Base-by-base conservation (phyloP, 2,113 vertebrate genomes). In the Scopus umbretta region DNA sequence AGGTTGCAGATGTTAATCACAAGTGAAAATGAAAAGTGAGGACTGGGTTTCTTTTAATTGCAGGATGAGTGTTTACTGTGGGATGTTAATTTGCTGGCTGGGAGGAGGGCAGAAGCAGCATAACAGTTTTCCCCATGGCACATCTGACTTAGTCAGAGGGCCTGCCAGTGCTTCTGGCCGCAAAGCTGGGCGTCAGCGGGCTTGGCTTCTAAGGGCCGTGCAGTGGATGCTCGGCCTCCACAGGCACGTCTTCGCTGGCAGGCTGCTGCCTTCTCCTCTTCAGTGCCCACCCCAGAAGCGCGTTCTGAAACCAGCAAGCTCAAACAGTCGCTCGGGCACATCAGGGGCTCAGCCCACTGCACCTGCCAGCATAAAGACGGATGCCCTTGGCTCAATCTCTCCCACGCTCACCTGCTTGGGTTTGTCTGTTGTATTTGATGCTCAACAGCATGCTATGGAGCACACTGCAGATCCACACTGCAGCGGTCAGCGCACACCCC, bases 1-100 rank as follows among this genome's bases (percentile, higher is more conserved):
- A 82, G 76, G 53, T 34, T 76, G 78, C 59, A 86, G 93, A 86
- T 82, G 81, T 78, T 78, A 61, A 95, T 95, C 76, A 7, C 59
- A 9, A 13, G 8, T 5, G 36, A 32, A 49, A 36, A 66, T 16
- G 71, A 50, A 34, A 78, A 81, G 53, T 0, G 38, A 67, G 71
- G 65, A n/a, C 45, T 4, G 40, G 45, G 50, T 18, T 67, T n/a
- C 52, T 89, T 34, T 36, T 30, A 82, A 73, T 27, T 62, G 42
- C 59, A 73, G 76, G 65, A 19, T 17, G 61, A 29, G 47, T 3
- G 43, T 32, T 66, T 16, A 2, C 52, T 26, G 65, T 1, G 47
- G 75, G 71, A 13, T 8, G 43, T 23, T 55, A 53, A 72, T 43
- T 58, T 43, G 71, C 82, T 27, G 59, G 47, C 16, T 26, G 50